These are phyloP conservation scores for Orcinus orca DNA, from an alignment of 2,113 vertebrate species.

Conservation along the genomic window DNA sequence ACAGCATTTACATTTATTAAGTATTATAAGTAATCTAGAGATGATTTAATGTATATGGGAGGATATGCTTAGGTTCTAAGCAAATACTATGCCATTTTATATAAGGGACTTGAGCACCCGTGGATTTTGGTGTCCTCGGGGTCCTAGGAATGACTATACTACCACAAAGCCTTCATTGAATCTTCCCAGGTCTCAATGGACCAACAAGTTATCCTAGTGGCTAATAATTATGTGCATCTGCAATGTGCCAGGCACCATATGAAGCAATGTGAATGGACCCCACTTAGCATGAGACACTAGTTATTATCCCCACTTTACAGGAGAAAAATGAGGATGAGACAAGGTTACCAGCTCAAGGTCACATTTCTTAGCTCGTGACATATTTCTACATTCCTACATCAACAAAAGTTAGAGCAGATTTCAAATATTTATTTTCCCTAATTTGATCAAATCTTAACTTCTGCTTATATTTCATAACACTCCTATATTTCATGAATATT, in stretches of 20 bases:
- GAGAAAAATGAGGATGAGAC: not conserved
- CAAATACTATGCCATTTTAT: too few species aligned
- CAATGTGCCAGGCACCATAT: accelerated
- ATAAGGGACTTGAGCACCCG: too few species aligned
- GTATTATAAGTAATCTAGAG: not conserved
- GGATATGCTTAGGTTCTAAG: too few species aligned
- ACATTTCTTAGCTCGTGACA: not conserved
- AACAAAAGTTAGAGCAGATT: not conserved
- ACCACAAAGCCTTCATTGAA: not conserved
- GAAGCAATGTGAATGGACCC: not conserved
- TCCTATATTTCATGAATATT: not conserved
- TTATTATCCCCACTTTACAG: not conserved
- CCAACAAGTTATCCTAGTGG: not conserved
- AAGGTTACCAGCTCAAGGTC: not conserved
- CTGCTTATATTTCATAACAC: not conserved
- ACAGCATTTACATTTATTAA: not conserved
- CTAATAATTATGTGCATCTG: not conserved
- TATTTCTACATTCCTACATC: not conserved
- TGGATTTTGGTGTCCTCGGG: too few species aligned
- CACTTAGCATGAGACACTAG: not conserved
- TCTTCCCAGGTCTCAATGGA: not conserved
- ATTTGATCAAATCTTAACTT: not conserved
- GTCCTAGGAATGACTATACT: too few species aligned
- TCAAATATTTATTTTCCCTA: not conserved
- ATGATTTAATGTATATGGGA: not conserved